Evolutionary conservation across 2,797 vertebrate species (phyloP).

Genomic region (Sebastes goodei): DNA sequence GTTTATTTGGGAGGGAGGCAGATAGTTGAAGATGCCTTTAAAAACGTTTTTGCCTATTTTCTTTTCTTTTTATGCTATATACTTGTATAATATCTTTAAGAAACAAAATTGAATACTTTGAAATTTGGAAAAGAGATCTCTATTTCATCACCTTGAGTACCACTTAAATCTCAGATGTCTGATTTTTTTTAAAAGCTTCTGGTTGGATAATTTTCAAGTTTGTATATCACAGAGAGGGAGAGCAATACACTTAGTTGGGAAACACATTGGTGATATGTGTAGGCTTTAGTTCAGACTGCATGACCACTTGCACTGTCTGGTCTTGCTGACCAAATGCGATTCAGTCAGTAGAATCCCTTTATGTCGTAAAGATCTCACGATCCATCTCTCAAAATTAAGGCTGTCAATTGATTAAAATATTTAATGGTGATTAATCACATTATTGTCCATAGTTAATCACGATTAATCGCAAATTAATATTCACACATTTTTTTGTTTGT

Average conservation of each 20-base stretch:
- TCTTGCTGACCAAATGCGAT: neutral
- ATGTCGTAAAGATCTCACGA: neutral
- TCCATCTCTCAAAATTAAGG: neutral
- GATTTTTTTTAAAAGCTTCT: constrained; percentile 1
- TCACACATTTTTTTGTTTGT: neutral
- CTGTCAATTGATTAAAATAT: neutral
- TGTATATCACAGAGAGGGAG: neutral
- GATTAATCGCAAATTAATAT: neutral
- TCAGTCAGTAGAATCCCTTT: neutral
- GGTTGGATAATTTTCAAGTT: neutral
- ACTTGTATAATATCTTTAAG: neutral
- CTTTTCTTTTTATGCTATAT: neutral
- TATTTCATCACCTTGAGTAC: neutral
- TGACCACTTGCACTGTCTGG: neutral
- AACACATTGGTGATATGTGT: neutral
- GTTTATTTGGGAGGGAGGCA: neutral
- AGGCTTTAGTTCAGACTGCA: neutral
- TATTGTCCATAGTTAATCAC: no score
- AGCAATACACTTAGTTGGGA: neutral
- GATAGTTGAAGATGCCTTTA: neutral
- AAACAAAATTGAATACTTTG: neutral
- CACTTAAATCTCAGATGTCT: neutral
- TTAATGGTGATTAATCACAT: neutral
- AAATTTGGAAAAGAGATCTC: neutral
- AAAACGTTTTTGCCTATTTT: neutral